phyloP scores from a whole-genome alignment of 2,888 invertebrate species.

The Ctena decussata region DNA sequence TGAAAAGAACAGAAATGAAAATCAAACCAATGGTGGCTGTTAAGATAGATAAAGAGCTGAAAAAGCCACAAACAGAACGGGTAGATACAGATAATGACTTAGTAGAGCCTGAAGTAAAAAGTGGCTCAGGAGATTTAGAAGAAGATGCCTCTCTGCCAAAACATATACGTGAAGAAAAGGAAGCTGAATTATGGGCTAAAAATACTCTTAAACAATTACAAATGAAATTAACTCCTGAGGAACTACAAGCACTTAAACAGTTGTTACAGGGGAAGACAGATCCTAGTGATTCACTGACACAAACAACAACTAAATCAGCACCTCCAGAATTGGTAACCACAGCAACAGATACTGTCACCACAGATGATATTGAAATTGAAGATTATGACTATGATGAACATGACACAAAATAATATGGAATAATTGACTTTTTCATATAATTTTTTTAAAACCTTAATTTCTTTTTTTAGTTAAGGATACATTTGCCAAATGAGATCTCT shows the following conservation, averaged over 20 bases:
- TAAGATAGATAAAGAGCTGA: constrained; percentile 56
- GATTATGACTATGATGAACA: constrained; percentile 13
- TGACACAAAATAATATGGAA: background rate
- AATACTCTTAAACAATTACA: background rate
- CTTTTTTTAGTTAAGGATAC: too few relatives aligned
- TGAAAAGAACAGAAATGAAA: constrained; percentile 78
- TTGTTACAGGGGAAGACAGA: too few relatives aligned
- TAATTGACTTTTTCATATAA: too few relatives aligned
- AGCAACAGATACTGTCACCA: too few relatives aligned
- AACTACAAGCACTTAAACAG: background rate
- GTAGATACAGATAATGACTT: background rate
- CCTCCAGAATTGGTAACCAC: too few relatives aligned
- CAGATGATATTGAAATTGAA: background rate
- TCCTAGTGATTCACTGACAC: too few relatives aligned
- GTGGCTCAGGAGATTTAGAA: background rate
- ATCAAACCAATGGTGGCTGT: constrained; percentile 73
- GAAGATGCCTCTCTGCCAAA: background rate
- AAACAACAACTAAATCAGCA: too few relatives aligned
- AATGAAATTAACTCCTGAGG: background rate
- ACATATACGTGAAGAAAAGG: background rate
- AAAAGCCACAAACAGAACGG: background rate
- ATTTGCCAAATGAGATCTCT: too few relatives aligned
- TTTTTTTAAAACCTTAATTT: too few relatives aligned
- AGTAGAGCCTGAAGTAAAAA: background rate
- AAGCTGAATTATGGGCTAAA: background rate